Base-by-base conservation (phyloP, 2,888 invertebrate species). In the Oscheius sp. region DNA sequence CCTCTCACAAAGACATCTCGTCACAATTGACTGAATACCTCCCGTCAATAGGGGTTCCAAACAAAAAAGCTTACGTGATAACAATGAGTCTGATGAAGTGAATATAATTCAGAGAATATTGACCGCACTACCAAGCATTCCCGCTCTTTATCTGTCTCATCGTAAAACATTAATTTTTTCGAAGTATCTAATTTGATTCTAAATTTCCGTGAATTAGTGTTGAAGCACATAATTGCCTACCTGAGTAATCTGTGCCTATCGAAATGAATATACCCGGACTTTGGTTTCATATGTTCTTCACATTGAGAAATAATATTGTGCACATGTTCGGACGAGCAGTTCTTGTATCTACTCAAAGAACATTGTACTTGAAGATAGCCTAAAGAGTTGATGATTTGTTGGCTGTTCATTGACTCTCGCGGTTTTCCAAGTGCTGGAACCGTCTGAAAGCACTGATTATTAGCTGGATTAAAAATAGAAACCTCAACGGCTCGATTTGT, bases 171-270 rank as follows among this genome's bases (percentile, higher is more conserved):
- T 25, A 79, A 70, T 17, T 74, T 77, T 53, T 71, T 77, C 0
- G 79, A 73, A 10, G 77, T 79, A 67, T 79, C 79, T 57, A 79
- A 69, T 71, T 79, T 77, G 12, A 79, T 77, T 69, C 79, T 79
- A 70, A 31, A 73, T 65, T 27, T 15, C 25, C 4, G 5, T 57
- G 17, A 34, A 6, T 3, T 3, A 34, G 37, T 37, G 5, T 2
- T 10, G 6, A 20, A 2, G 37, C 17, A 34, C 1, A 8, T 10
- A n/a, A n/a, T n/a, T n/a, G n/a, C 39, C 4, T 34, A 76, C 76
- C 76, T 74, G 23, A 76, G 68, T n/a, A 76, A 67, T 39, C 76
- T 42, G 70, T 76, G 76, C 5, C 74, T 46, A 63, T 76, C 76
- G 33, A 37, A 76, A 23, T 74, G 66, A 27, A 66, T 65, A 27